phyloP scores from a whole-genome alignment of 2,113 vertebrate species.

The Cephalopterus ornatus region DNA sequence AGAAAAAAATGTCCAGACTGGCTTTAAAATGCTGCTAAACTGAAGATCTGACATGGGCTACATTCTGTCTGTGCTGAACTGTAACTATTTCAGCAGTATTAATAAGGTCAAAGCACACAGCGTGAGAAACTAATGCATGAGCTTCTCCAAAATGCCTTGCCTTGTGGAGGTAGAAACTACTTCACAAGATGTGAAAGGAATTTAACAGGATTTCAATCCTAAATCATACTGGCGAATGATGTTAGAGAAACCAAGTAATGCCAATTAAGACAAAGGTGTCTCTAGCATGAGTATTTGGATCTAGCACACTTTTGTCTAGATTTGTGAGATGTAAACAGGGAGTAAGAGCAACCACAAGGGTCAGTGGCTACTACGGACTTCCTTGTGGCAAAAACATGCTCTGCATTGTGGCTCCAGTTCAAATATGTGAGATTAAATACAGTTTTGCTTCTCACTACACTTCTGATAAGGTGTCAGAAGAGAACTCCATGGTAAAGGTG shows the following conservation, averaged over 20 bases:
- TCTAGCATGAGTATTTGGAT: not conserved
- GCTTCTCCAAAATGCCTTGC: not conserved
- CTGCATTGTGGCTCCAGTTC: not conserved
- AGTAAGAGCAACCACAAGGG: not conserved
- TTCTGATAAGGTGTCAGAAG: not conserved
- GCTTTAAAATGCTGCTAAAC: conserved; percentile 3
- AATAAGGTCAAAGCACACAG: conserved; percentile 23
- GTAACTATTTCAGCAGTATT: not conserved
- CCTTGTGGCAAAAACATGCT: not conserved
- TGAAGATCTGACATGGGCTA: not conserved
- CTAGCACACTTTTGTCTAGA: not conserved
- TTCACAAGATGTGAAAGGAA: not conserved
- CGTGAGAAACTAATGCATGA: not conserved
- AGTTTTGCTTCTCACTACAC: not conserved
- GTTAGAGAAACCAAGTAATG: not conserved
- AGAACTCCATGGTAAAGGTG: not conserved
- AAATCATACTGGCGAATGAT: not conserved
- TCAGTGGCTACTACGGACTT: not conserved
- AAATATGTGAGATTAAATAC: not conserved
- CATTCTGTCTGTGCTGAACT: not conserved
- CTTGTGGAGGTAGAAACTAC: not conserved
- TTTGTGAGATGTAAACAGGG: not conserved
- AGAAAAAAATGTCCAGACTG: not conserved
- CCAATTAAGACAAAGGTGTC: not conserved
- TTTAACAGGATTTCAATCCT: not conserved